Base-by-base conservation (phyloP, 2,888 invertebrate genomes). In the Mactromeris polynyma region DNA sequence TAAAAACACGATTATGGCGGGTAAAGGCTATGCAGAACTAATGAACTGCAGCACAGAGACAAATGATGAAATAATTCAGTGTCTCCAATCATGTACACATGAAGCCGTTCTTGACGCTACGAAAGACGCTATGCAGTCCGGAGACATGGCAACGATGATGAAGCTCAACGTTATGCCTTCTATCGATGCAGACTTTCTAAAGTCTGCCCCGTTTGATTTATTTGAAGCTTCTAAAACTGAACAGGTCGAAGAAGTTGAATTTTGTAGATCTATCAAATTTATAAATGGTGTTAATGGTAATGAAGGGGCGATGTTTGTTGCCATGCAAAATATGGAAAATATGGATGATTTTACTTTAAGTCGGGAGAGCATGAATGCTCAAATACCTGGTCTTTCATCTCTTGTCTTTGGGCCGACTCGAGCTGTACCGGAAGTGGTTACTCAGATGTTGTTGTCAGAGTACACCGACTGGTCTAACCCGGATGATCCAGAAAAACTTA, bases 221-320 rank as follows among this genome's bases (percentile, higher is more conserved):
- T 97, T 99, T 96, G 97, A 98, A 92, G 98, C 98, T 94, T 98
- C 98, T 7, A 98, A 98, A 96, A 98, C 98, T 95, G 98, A 98
- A 96, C 98, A 98, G 95, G 98, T 98, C 92, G 98, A 99, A 97
- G 98, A 99, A 89, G 97, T 99, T 95, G 98, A 99, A 94, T 99
- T 99, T 91, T 98, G 98, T 97, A 99, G 99, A 99, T 36, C 79
- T 9, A 21, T 86, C 2, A 86, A 99, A 97, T 99, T 99, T 97
- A 97, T 99, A 95, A 97, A 99, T 89, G 99, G 99, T 97, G 98
- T 98, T 97, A 98, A 98, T 97, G 98, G 98, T 96, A 98, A 98
- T n/a, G 86, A 89, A n/a, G 89, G 83, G 14, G 38, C 77, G 11
- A 11, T 80, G 31, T 80, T 46, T 80, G 17, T 80, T 51, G 4